Percentiles rank a stretch among this genome's conserved stretches.
Conservation (phyloP, 2,888 invertebrate species). For the Chymomyza fuscimana region DNA sequence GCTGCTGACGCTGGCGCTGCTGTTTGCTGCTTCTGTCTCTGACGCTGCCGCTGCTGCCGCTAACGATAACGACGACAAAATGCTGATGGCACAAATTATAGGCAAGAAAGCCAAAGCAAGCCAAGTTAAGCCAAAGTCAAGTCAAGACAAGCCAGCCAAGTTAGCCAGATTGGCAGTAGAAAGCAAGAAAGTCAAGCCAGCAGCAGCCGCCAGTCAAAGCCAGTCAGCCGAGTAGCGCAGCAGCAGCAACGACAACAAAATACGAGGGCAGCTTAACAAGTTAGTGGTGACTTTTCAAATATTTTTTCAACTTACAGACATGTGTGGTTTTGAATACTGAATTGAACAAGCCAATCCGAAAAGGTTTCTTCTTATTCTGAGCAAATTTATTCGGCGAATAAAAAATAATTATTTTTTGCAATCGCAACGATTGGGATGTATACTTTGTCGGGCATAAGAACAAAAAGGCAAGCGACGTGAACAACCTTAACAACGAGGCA, state of each 20-base stretch:
- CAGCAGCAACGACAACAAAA: conserved; percentile 20
- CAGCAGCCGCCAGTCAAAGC: neutral
- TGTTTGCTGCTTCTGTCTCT: conserved; percentile 8
- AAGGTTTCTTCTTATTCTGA: too few relatives aligned
- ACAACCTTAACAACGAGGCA: too few relatives aligned
- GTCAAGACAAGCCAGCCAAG: conserved; percentile 19
- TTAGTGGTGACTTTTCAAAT: too few relatives aligned
- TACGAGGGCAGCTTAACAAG: too few relatives aligned
- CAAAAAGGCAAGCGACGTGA: too few relatives aligned
- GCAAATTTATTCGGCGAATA: too few relatives aligned
- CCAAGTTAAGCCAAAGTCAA: conserved; percentile 26
- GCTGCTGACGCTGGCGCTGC: neutral
- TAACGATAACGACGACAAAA: conserved; percentile 69
- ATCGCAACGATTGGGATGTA: too few relatives aligned
- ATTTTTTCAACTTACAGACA: too few relatives aligned
- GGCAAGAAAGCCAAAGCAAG: conserved; percentile 51
- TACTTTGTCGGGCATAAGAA: too few relatives aligned
- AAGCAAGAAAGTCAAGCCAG: conserved; percentile 8
- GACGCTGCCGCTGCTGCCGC: conserved; percentile 41
- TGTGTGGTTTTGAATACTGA: too few relatives aligned
- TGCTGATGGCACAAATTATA: conserved; percentile 70
- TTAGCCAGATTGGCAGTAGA: conserved; percentile 14
- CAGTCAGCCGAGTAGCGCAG: conserved; percentile 18
- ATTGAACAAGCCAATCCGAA: too few relatives aligned
- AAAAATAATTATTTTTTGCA: too few relatives aligned